Percentiles rank a stretch among this genome's conserved stretches.
Evolutionary conservation across 2,888 invertebrate species (phyloP).

Genomic region (Sphinx pinastri): DNA sequence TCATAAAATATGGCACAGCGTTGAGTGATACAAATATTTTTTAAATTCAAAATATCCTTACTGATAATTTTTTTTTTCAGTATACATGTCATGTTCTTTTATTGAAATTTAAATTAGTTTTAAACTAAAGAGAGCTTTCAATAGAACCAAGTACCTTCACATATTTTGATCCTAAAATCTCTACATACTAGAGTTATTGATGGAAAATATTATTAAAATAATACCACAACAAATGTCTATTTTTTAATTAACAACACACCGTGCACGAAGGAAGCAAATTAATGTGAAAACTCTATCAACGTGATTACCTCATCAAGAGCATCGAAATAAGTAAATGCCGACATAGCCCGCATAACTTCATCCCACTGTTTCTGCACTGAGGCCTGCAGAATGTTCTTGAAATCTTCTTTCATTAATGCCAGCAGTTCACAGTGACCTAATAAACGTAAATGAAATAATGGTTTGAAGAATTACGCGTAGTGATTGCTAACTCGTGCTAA

Average conservation of each 20-base stretch:
- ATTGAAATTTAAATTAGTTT: too few species aligned
- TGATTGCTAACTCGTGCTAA: neutral
- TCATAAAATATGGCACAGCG: slow-evolving; percentile 8
- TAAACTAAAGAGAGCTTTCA: too few species aligned
- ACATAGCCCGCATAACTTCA: slow-evolving; percentile 83
- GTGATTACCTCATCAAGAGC: slow-evolving; percentile 78
- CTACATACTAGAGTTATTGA: too few species aligned
- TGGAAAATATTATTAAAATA: neutral
- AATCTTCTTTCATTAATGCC: slow-evolving; percentile 85
- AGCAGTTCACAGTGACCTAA: slow-evolving; percentile 85
- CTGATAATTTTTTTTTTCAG: too few species aligned
- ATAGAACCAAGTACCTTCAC: too few species aligned
- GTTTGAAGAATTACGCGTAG: slow-evolving; percentile 2
- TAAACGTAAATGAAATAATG: slow-evolving; percentile 13
- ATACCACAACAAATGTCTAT: neutral
- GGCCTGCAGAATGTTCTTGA: slow-evolving; percentile 84
- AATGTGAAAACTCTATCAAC: neutral
- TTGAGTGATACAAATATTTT: neutral
- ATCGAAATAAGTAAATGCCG: slow-evolving; percentile 86
- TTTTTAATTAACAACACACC: neutral
- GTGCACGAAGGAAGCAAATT: neutral
- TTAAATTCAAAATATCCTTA: too few species aligned
- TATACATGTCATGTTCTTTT: too few species aligned
- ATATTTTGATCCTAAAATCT: too few species aligned
- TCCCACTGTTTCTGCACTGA: slow-evolving; percentile 86